Percentiles rank a stretch among this genome's conserved stretches.
phyloP scores from a whole-genome alignment of 2,113 vertebrate species.

The Oreochromis niloticus region DNA sequence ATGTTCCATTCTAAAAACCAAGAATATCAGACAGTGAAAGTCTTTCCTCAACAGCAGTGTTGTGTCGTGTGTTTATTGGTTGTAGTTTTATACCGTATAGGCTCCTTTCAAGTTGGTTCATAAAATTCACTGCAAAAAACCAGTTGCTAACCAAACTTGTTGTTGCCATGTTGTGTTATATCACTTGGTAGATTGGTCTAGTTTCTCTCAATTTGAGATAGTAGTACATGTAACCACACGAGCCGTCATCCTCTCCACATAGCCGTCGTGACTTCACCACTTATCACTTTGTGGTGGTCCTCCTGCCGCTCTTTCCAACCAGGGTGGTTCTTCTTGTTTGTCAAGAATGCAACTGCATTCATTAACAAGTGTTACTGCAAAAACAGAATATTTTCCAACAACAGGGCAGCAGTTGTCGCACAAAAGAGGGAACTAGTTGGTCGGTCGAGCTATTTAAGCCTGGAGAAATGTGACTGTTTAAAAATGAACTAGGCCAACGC shows the following conservation, averaged over 20 bases:
- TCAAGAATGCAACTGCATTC: neutral
- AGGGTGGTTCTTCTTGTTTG: neutral
- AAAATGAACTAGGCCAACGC: neutral
- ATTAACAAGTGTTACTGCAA: neutral
- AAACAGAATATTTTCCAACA: neutral
- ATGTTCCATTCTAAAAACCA: neutral
- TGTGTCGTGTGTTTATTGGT: neutral
- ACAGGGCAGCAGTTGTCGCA: neutral
- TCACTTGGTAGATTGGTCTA: neutral
- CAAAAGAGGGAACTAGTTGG: slow-evolving; percentile 2
- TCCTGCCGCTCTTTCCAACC: neutral
- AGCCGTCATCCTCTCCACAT: neutral
- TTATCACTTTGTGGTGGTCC: neutral
- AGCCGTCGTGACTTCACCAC: neutral
- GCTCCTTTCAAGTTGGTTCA: neutral
- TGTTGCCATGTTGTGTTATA: neutral
- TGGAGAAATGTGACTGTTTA: neutral
- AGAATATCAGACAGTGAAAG: neutral
- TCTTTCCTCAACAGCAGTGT: neutral
- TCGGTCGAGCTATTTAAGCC: neutral
- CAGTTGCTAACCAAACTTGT: neutral
- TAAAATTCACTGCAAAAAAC: neutral
- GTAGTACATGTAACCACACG: neutral
- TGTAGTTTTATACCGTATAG: neutral
- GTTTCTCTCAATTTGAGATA: neutral